Base-by-base conservation (phyloP, 2,888 invertebrate genomes). In the Colletes collaris region DNA sequence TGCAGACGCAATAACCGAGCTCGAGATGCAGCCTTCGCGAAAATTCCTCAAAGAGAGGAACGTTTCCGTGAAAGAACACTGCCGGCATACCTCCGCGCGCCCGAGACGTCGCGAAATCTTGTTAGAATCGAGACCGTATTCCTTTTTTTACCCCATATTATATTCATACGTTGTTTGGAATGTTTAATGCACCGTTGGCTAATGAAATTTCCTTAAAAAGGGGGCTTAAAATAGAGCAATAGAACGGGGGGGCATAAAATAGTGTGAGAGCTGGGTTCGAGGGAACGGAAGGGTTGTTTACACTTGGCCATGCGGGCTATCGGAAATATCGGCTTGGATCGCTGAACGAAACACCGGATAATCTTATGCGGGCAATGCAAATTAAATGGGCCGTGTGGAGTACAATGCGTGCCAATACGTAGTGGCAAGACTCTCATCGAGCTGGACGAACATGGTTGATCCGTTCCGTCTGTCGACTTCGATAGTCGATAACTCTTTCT, bases 271-370 rank as follows among this genome's bases (percentile, higher is more conserved):
- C 44, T 19, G 6, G 59, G 16, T 10, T 11, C 10, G 16, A 52
- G 16, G 56, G 35, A 66, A 56, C 52, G 67, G 52, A 74, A 65
- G 71, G 65, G 63, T 66, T 79, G 73, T 65, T 81, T 64, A 65
- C 69, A 67, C 35, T 81, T 19, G 35, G 44, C 66, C 84, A 92
- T 92, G 92, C 92, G 92, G 92, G 92, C 88, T 88, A 89, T 90
- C 90, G 92, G 92, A 92, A 92, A 88, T 91, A 89, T 90, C 89
- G 86, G 84, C 88, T 91, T 82, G 86, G 89, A 84, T 74, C 71
- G 67, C 56, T 4, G 56, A 63, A 59, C 70, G 58, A 67, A 40
- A 50, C 58, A 50, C 60, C 56, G 58, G 60, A 73, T 58, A 63
- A 65, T 72, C 76, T 70, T 60, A 84, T 84, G 84, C 84, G 84